Conservation (phyloP, 2,113 vertebrate genomes). For the Mus musculus region GRCm39 chr9:29907501-29908000, state of each 20-base stretch:
- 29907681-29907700: too few species aligned
- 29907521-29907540: not conserved
- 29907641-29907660: not conserved
- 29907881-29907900: not conserved
- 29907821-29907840: not conserved
- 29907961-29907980: not conserved
- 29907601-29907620: not conserved
- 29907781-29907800: not conserved
- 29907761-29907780: not conserved
- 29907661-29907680: not conserved
- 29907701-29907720: not conserved
- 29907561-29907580: too few species aligned
- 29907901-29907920: not conserved
- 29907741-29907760: not conserved
- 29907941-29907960: not conserved
- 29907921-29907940: not conserved
- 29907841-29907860: not conserved
- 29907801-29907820: not conserved
- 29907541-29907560: not conserved
- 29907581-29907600: not conserved
- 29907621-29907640: not conserved
- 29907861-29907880: not conserved
- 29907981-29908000: not conserved
- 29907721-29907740: not conserved
- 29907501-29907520: not conserved